phyloP scores from a whole-genome alignment of 1,140 invertebrate genomes.

The Bursaphelenchus mucronatus region DNA sequence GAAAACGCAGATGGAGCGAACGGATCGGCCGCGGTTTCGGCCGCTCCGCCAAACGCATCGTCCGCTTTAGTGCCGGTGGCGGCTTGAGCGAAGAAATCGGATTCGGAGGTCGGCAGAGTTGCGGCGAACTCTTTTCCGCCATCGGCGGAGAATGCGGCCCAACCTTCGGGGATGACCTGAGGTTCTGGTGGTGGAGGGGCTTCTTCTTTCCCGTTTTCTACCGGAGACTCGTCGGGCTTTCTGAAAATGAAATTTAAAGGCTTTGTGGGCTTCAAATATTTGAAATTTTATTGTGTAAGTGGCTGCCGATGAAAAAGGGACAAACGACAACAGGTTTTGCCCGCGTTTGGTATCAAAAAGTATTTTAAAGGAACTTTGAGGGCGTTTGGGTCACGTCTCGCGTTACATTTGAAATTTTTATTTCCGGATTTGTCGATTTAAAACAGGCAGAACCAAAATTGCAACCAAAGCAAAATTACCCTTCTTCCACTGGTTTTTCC shows the following conservation, averaged over 20 bases:
- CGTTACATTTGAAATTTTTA: too few species aligned
- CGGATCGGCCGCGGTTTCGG: constrained; percentile 19
- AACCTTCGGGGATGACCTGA: constrained; percentile 16
- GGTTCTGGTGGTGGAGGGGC: constrained; percentile 13
- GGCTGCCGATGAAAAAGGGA: too few species aligned
- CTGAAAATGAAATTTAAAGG: background rate
- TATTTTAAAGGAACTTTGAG: too few species aligned
- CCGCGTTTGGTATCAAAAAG: too few species aligned
- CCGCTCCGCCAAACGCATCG: constrained; percentile 9
- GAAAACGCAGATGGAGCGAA: constrained; percentile 23
- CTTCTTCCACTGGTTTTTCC: constrained; percentile 27
- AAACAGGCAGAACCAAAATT: too few species aligned
- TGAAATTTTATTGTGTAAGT: too few species aligned
- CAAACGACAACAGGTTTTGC: too few species aligned
- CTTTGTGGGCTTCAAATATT: too few species aligned
- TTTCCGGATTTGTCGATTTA: too few species aligned
- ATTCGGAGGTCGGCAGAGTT: constrained; percentile 46
- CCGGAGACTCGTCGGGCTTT: background rate
- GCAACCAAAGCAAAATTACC: background rate
- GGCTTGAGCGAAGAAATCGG: constrained; percentile 48
- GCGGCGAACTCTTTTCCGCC: constrained; percentile 6
- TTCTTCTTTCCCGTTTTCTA: constrained; percentile 26
- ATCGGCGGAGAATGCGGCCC: constrained; percentile 47
- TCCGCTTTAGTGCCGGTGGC: background rate
- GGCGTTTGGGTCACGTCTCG: too few species aligned